Evolutionary conservation across 1,140 invertebrate genomes (phyloP), one percentile per base, ranked within the genome.

Genomic region (Scaptomyza hsui): DNA sequence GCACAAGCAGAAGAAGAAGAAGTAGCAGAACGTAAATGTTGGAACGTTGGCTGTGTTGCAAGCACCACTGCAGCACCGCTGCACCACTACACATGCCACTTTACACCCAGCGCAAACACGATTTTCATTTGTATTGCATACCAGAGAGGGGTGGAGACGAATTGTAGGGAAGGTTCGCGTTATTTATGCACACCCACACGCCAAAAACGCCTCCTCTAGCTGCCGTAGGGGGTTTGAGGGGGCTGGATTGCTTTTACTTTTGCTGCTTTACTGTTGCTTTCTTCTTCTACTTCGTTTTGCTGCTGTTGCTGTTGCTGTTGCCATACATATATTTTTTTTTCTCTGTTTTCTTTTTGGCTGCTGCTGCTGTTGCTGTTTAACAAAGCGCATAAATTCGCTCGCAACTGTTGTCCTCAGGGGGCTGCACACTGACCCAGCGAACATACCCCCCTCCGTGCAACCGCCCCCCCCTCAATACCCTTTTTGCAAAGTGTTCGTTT

Each of bases 341-440:
- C 24, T 24, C 24, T 24, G 21, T 5, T 85, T 85, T 68, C 65
- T 26, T 59, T 74, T 78, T 68, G 67, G 51, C 76, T 77, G 81
- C 9, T 77, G 81, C 9, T 32, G 9, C 64, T 88, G 74, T 68
- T 86, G 83, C 78, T 88, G 82, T 88, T 88, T 88, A 88, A 88
- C 82, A 88, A 88, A 88, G 82, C 82, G 82, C 82, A 88, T 88
- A 88, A 88, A 88, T 88, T 88, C 83, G 82, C 83, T 88, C 82
- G 78, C 82, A 88, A 88, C 82, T 88, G 82, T 69, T 72, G 82
- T 88, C 82, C 82, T 88, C 63, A 9, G 62, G 78, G 74, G 29
- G 55, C 76, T 44, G 64, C 63, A 69, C 67, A 72, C 70, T 69
- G 69, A 78, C 70, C 75, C 67, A 42, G 44, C 21, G 19, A 9